phyloP scores from a whole-genome alignment of 2,888 invertebrate species.

The Orthonychiurus folsomi region DNA sequence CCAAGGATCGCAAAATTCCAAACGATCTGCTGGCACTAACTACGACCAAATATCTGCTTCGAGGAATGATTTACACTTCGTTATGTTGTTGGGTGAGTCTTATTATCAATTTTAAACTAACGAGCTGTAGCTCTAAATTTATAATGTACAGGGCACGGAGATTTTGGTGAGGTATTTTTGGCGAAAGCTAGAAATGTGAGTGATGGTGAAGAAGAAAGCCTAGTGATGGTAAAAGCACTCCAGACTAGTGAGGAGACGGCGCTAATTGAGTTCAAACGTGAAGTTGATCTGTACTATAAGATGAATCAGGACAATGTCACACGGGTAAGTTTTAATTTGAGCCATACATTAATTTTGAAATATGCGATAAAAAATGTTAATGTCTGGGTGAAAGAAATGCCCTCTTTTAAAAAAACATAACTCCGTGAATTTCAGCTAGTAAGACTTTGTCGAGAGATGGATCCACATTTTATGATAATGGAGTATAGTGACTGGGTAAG shows the following conservation, averaged over 20 bases:
- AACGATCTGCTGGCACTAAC: slow-evolving; percentile 45
- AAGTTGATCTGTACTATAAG: slow-evolving; percentile 74
- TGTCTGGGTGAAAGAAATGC: too few relatives aligned
- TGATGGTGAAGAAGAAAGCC: slow-evolving; percentile 41
- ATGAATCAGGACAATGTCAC: slow-evolving; percentile 74
- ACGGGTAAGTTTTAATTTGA: slow-evolving; percentile 45
- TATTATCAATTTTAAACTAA: neutral
- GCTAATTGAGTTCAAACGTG: slow-evolving; percentile 75
- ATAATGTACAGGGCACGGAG: slow-evolving; percentile 85
- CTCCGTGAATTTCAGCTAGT: slow-evolving; percentile 42
- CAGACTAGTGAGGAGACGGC: slow-evolving; percentile 63
- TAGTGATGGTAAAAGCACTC: slow-evolving; percentile 67
- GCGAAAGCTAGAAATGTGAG: slow-evolving; percentile 52
- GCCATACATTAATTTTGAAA: too few relatives aligned
- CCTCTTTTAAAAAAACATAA: too few relatives aligned
- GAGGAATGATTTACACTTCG: slow-evolving; percentile 58
- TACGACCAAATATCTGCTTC: slow-evolving; percentile 70
- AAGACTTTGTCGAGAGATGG: slow-evolving; percentile 52
- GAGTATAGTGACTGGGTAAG: slow-evolving; percentile 89
- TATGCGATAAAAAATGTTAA: too few relatives aligned
- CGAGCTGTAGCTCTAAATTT: neutral
- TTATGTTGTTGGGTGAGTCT: slow-evolving; percentile 49
- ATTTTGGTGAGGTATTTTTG: slow-evolving; percentile 82
- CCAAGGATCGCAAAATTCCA: slow-evolving; percentile 50
- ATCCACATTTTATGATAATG: slow-evolving; percentile 78